Evolutionary conservation across 1,140 invertebrate genomes (phyloP).

Genomic region (Drosophila eugracilis): DNA sequence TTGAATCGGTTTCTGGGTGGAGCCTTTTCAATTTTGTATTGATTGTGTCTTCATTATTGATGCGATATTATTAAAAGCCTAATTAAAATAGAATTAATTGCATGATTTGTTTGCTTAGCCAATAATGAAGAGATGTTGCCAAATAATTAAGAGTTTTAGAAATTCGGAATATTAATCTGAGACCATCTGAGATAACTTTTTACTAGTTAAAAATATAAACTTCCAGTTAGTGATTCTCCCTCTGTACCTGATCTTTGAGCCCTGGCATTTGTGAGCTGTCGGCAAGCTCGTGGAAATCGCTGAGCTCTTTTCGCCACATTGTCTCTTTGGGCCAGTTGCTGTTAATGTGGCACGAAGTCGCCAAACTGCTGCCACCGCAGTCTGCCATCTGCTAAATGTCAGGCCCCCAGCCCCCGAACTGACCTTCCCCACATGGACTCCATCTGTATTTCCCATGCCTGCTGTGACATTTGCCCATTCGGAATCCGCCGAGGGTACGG

Average conservation of each 20-base stretch:
- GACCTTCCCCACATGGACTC: constrained; percentile 30
- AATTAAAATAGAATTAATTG: constrained; percentile 17
- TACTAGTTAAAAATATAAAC: too few relatives aligned
- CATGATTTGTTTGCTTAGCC: not conserved
- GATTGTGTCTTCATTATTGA: constrained; percentile 9
- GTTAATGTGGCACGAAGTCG: constrained; percentile 55
- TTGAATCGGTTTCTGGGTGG: constrained; percentile 3
- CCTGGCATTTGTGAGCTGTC: constrained; percentile 21
- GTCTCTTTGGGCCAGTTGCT: constrained; percentile 37
- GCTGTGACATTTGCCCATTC: constrained; percentile 45
- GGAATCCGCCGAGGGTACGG: constrained; percentile 27
- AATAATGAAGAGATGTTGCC: constrained; percentile 11
- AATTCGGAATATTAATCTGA: not conserved
- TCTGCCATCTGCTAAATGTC: constrained; percentile 45
- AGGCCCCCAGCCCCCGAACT: constrained; percentile 18
- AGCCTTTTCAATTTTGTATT: constrained; percentile 10
- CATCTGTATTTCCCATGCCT: constrained; percentile 7
- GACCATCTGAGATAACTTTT: too few relatives aligned
- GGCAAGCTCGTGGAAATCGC: constrained; percentile 20
- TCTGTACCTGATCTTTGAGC: constrained; percentile 28
- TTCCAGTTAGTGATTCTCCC: not conserved
- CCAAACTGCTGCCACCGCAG: constrained; percentile 16
- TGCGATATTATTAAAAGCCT: constrained; percentile 10
- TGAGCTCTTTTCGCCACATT: constrained; percentile 22
- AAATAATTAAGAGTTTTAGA: constrained; percentile 7